phyloP scores from a whole-genome alignment of 1,140 invertebrate genomes.

The Samia ricini region DNA sequence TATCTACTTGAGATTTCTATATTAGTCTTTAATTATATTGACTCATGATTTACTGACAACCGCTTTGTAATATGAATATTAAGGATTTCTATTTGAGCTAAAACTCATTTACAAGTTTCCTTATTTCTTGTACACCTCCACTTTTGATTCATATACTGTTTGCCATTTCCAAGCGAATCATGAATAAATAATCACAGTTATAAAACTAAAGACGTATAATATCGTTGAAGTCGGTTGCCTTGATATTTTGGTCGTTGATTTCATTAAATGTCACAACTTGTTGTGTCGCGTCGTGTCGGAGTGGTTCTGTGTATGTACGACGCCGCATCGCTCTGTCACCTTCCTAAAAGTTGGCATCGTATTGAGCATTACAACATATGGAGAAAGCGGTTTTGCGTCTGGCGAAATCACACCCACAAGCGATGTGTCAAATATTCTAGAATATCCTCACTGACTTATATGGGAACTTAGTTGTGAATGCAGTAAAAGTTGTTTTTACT shows the following conservation, averaged over 20 bases:
- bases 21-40: background rate
- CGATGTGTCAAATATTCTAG: slow-evolving; percentile 63
- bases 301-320: slow-evolving; percentile 13
- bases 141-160: slow-evolving; percentile 51
- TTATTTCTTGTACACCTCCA: slow-evolving; percentile 54
- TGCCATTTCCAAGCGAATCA: slow-evolving; percentile 27
- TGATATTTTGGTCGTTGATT: slow-evolving; percentile 57
- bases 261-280: slow-evolving; percentile 53
- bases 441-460: slow-evolving; percentile 47
- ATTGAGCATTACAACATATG: slow-evolving; percentile 45
- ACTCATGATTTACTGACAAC: slow-evolving; percentile 1
- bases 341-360: background rate
- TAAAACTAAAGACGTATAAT: slow-evolving; percentile 32
- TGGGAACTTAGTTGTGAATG: slow-evolving; percentile 36
- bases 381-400: slow-evolving; percentile 64
- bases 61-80: background rate
- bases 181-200: slow-evolving; percentile 34
- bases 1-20: background rate
- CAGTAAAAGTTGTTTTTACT: slow-evolving; percentile 58
- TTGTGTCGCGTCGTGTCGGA: slow-evolving; percentile 21
- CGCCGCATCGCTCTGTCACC: slow-evolving; percentile 23
- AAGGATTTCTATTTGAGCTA: slow-evolving; percentile 22
- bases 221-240: slow-evolving; percentile 43
- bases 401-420: slow-evolving; percentile 72
- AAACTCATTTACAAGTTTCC: slow-evolving; percentile 64